Evolutionary conservation across 2,888 invertebrate species (phyloP), one percentile per base, ranked within the genome.

Genomic region (Thymelicus lineola): DNA sequence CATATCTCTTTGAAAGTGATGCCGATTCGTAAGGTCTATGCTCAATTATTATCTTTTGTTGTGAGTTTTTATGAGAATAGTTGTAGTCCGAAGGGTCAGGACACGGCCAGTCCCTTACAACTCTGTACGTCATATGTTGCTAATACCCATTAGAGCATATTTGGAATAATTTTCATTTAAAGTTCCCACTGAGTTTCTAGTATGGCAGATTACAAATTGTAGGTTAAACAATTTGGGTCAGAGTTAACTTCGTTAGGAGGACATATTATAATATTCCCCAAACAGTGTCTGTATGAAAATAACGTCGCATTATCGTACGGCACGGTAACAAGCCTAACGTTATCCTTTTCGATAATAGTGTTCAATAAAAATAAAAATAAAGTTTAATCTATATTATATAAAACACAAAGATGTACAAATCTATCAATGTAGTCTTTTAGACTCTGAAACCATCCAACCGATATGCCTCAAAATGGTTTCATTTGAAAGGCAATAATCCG

Each of bases 191-290:
- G 3, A 35, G 55, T 14, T 35, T 1, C 17, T 20, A 35, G 55
- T 55, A 55, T 55, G 55, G 55, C 28, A 55, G 35, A 35, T 55
- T 55, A 55, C 28, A 55, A 55, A 55, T 55, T 55, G 55, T 55
- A 28, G 55, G 55, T 55, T 55, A 28, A 55, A 55, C 55, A 55
- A 55, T 55, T 55, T 55, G 55, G 55, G 55, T 35, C 14, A 7
- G 35, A 28, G 17, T 9, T 55, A 35, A 55, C 55, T 55, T 17
- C 20, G 20, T 53, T 55, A 35, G 28, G 14, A 35, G 28, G 28
- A 28, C n/a, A n/a, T n/a, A n/a, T n/a, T 55, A 28, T 35, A 55
- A 55, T 55, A 35, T 55, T 35, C 28, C 55, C 55, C 14, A 35
- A 55, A n/a, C 28, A 5, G 14, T 35, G 12, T 20, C 14, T 55